Evolutionary conservation across 2,888 invertebrate genomes (phyloP).

Genomic region (Graphium colonna): DNA sequence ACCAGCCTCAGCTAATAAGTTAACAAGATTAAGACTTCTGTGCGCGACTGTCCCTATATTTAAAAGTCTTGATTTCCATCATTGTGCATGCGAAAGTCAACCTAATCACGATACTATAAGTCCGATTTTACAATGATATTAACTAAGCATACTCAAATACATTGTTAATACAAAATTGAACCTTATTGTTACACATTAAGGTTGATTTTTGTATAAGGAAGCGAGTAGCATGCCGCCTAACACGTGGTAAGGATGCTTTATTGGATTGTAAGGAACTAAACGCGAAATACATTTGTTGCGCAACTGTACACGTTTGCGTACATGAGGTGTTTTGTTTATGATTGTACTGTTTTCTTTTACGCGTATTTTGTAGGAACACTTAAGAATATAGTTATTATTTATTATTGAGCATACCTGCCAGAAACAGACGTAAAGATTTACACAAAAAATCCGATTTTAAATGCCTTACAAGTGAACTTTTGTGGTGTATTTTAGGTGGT

Average conservation of each 20-base stretch:
- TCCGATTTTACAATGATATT: background rate
- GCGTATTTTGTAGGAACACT: no score
- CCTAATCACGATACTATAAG: background rate
- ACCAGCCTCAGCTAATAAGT: conserved; percentile 16
- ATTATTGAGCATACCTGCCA: no score
- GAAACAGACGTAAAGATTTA: no score
- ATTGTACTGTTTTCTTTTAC: background rate
- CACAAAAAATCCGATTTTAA: conserved; percentile 1
- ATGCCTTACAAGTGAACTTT: no score
- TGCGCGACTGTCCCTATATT: background rate
- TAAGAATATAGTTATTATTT: no score
- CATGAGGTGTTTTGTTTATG: conserved; percentile 3
- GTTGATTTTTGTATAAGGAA: background rate
- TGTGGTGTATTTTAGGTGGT: no score
- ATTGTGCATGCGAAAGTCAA: background rate
- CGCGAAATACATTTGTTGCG: conserved; percentile 5
- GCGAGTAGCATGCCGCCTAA: background rate
- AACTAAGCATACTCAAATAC: background rate
- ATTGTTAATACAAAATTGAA: background rate
- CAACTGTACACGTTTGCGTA: conserved; percentile 7
- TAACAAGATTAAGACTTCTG: conserved; percentile 18
- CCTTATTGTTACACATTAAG: background rate
- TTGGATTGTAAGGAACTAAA: conserved; percentile 19
- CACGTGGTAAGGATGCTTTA: conserved; percentile 7
- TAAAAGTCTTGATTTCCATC: background rate